phyloP scores from a whole-genome alignment of 2,888 invertebrate genomes.

The Galerucella nymphaeae region DNA sequence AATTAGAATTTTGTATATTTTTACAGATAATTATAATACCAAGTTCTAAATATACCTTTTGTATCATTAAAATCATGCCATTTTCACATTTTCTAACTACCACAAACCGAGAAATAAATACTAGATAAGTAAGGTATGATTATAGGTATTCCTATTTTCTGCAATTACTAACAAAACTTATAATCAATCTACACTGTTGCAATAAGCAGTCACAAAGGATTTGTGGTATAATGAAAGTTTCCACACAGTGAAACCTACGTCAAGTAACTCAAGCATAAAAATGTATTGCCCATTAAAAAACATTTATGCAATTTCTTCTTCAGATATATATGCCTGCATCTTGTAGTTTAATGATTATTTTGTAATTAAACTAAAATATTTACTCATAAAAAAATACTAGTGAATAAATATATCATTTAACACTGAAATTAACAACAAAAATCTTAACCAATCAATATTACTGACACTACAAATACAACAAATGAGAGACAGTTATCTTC shows the following conservation, averaged over 20 bases:
- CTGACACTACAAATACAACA: no score
- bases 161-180: constrained; percentile 17
- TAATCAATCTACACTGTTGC: constrained; percentile 29
- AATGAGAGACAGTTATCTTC: no score
- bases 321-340: background rate
- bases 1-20: no score
- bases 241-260: constrained; percentile 42
- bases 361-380: constrained; percentile 4
- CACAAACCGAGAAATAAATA: background rate
- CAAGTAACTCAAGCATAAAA: constrained; percentile 41
- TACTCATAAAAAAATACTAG: background rate
- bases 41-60: background rate
- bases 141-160: constrained; percentile 12
- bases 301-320: constrained; percentile 39
- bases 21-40: background rate
- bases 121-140: background rate
- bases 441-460: no score
- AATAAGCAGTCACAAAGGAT: constrained; percentile 33
- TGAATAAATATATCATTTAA: no score
- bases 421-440: no score
- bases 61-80: background rate
- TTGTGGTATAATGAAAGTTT: constrained; percentile 43
- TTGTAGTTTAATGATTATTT: constrained; percentile 14
- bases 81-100: constrained; percentile 4
- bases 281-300: constrained; percentile 41